Evolutionary conservation across 2,113 vertebrate species (phyloP), one percentile per base, ranked within the genome.

Genomic region (Spheniscus mendiculus): DNA sequence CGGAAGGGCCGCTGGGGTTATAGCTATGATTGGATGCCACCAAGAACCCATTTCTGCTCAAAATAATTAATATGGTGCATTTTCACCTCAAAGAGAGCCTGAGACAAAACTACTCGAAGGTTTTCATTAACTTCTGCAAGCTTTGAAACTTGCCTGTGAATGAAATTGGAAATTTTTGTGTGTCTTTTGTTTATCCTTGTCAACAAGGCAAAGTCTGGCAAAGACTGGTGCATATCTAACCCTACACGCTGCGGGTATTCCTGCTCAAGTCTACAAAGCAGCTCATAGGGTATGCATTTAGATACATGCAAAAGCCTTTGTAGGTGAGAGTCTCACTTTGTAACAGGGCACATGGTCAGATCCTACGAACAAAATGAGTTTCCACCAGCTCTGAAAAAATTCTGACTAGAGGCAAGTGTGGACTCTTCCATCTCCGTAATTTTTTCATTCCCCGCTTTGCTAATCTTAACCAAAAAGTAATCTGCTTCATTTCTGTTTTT

Each of bases 31-130:
- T 91, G 83, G 80, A 96, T 91, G 69, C 87, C 56, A 87, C 32
- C 42, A 80, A 83, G 78, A 96, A 84, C 79, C 89, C 63, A 76
- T 97, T 98, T 95, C 87, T 96, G 63, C 45, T 96, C 73, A 92
- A 96, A 96, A 94, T 67, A 89, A 79, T 95, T 87, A 96, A 79
- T 90, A 53, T 23, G 27, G 53, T 90, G 36, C 71, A 59, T 90
- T 93, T 81, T 32, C 84, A 66, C 72, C 79, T 86, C 55, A 38
- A 52, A 73, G 63, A 65, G n/a, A 82, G 40, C 70, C 56, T 59
- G 56, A 72, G 71, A 55, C 32, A 93, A 93, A 95, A 66, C 45
- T 85, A 23, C 76, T 78, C 45, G 30, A 83, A 83, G 70, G 32
- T 76, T 95, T 93, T 90, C 58, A 26, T 89, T 84, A 89, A 42